phyloP scores from a whole-genome alignment of 2,113 vertebrate species.

The Acinonyx jubatus region DNA sequence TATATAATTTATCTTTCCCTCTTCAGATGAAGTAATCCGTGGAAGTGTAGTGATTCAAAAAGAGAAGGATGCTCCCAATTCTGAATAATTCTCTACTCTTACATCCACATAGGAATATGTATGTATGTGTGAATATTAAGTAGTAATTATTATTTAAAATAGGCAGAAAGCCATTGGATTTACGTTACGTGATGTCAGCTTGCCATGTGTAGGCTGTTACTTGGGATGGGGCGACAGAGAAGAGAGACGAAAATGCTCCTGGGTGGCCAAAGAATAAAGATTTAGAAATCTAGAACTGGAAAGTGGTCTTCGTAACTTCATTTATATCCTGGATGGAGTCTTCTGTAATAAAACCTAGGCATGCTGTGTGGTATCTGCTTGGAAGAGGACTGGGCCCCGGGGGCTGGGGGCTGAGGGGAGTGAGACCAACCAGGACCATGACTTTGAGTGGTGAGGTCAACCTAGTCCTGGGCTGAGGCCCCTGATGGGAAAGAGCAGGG shows the following conservation, averaged over 20 bases:
- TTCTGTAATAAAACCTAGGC: not conserved
- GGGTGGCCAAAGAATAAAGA: not conserved
- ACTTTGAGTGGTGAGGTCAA: not conserved
- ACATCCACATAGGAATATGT: not conserved
- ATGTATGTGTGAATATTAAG: not conserved
- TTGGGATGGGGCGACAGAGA: not conserved
- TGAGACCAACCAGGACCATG: not conserved
- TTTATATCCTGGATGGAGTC: not conserved
- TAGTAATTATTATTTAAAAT: not conserved
- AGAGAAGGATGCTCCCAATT: not conserved
- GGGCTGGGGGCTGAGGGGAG: not conserved
- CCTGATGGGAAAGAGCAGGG: not conserved
- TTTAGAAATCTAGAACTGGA: not conserved
- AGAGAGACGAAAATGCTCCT: not conserved
- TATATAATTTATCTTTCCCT: not conserved
- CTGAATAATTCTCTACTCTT: not conserved
- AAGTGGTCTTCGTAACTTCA: not conserved
- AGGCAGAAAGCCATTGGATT: not conserved
- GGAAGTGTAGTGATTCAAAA: not conserved
- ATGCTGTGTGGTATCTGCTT: not conserved
- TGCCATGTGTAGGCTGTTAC: not conserved
- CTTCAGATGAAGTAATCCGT: not conserved
- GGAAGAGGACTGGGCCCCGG: not conserved
- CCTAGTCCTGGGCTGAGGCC: not conserved
- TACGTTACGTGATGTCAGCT: not conserved